Percentiles rank a stretch among this genome's conserved stretches.
These are phyloP conservation scores for Tolypeutes matacus DNA, from an alignment of 2,797 vertebrate species.

Conservation along the genomic window DNA sequence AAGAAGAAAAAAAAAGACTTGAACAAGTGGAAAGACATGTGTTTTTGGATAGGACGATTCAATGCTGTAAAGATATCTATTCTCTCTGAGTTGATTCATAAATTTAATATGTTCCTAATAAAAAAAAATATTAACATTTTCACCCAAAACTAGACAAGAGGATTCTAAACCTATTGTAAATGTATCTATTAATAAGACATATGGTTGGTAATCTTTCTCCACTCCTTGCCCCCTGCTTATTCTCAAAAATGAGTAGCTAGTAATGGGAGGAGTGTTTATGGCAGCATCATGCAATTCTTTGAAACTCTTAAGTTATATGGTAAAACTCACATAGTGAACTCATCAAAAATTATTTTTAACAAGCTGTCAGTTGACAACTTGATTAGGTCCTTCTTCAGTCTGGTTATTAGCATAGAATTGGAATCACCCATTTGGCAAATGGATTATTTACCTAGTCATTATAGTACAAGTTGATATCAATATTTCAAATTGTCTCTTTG, in stretches of 20 bases:
- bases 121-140: not conserved
- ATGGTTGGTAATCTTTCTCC: not conserved
- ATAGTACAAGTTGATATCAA: not conserved
- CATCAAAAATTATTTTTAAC: not conserved
- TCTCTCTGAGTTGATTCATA: slow-evolving; percentile 9
- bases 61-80: not conserved
- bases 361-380: not conserved
- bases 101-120: not conserved
- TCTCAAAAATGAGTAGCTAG: not conserved
- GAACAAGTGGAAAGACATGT: too few relatives aligned
- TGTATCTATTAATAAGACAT: not conserved
- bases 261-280: not conserved
- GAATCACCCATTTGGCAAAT: not conserved
- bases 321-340: slow-evolving; percentile 26
- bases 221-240: not conserved
- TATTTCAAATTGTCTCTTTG: not conserved
- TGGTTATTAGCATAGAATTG: not conserved
- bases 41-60: not conserved
- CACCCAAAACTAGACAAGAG: not conserved
- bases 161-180: not conserved
- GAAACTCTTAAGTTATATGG: not conserved
- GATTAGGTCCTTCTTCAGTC: not conserved
- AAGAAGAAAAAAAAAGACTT: not conserved
- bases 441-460: not conserved
- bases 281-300: not conserved